These are phyloP conservation scores for Heterodera filipjevi DNA, from an alignment of 2,888 invertebrate genomes.

Conservation along the genomic window DNA sequence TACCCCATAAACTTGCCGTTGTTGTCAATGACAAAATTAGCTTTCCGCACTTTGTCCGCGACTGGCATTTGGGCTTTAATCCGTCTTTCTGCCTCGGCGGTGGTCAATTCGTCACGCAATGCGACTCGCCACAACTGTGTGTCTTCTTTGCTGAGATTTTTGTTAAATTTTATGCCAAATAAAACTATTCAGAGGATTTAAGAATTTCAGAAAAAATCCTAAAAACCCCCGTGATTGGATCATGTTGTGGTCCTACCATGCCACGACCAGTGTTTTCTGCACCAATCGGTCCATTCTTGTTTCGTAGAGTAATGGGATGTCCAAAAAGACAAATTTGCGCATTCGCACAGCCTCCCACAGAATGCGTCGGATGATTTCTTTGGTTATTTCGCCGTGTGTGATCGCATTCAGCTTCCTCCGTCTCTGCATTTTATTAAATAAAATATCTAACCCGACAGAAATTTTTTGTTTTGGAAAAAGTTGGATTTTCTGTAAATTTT, in stretches of 20 bases:
- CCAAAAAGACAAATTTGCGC: conserved; percentile 51
- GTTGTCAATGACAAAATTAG: conserved; percentile 55
- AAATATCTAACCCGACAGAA: background rate
- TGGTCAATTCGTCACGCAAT: conserved; percentile 49
- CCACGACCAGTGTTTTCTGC: conserved; percentile 55
- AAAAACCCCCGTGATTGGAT: no score
- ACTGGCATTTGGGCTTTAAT: conserved; percentile 56
- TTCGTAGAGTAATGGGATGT: conserved; percentile 60
- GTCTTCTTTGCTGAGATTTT: conserved; percentile 46
- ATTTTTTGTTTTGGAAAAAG: no score
- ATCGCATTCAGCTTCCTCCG: conserved; percentile 55
- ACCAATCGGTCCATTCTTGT: conserved; percentile 52
- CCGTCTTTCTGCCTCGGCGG: conserved; percentile 50
- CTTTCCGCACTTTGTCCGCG: conserved; percentile 43
- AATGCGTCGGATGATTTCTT: conserved; percentile 52
- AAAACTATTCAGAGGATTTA: no score
- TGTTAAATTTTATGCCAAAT: background rate
- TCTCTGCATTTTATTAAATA: conserved; percentile 39
- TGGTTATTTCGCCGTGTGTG: conserved; percentile 55
- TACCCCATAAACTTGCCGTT: conserved; percentile 41
- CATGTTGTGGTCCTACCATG: conserved; percentile 46
- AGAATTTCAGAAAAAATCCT: conserved; percentile 9
- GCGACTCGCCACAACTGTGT: conserved; percentile 55
- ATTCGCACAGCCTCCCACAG: conserved; percentile 47
- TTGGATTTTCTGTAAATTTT: no score